Conservation (phyloP, 2,797 vertebrate genomes). For the Enteromius fasciolatus region DNA sequence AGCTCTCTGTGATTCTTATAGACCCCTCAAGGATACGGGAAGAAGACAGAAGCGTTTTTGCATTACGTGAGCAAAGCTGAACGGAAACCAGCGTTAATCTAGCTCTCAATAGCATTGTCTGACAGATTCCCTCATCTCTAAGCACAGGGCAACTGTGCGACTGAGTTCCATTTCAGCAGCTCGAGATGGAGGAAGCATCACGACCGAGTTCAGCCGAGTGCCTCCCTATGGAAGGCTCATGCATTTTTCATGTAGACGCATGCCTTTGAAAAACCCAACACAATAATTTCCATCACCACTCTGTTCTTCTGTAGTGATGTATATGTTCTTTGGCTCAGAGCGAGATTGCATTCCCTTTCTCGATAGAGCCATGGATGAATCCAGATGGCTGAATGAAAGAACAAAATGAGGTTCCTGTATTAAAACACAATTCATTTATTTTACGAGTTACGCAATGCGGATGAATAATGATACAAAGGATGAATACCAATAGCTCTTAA, state of each 20-base stretch:
- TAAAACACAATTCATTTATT: slow-evolving; percentile 32
- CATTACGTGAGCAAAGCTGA: slow-evolving; percentile 24
- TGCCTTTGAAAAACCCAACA: slow-evolving; percentile 51
- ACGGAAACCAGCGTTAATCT: slow-evolving; percentile 42
- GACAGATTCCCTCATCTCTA: slow-evolving; percentile 49
- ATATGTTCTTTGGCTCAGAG: slow-evolving; percentile 48
- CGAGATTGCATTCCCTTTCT: slow-evolving; percentile 31
- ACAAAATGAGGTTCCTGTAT: slow-evolving; percentile 42
- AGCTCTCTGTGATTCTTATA: slow-evolving; percentile 25
- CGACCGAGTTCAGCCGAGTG: slow-evolving; percentile 26
- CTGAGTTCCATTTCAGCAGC: slow-evolving; percentile 47
- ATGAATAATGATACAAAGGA: neutral
- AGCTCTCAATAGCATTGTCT: slow-evolving; percentile 36
- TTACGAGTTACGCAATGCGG: neutral
- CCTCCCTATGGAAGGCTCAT: slow-evolving; percentile 66
- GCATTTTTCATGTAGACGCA: slow-evolving; percentile 79
- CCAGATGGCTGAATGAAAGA: slow-evolving; percentile 13
- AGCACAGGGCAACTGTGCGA: slow-evolving; percentile 48
- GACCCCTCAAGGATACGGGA: slow-evolving; percentile 29
- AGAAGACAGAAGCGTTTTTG: slow-evolving; percentile 33
- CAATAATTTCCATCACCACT: slow-evolving; percentile 54
- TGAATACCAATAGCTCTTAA: slow-evolving; percentile 16
- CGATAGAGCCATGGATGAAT: slow-evolving; percentile 16
- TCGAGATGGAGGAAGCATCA: slow-evolving; percentile 49
- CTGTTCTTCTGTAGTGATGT: slow-evolving; percentile 46